Percentiles rank a stretch among this genome's conserved stretches.
phyloP scores from a whole-genome alignment of 2,797 vertebrate species.

The Molossus alvarezi region DNA sequence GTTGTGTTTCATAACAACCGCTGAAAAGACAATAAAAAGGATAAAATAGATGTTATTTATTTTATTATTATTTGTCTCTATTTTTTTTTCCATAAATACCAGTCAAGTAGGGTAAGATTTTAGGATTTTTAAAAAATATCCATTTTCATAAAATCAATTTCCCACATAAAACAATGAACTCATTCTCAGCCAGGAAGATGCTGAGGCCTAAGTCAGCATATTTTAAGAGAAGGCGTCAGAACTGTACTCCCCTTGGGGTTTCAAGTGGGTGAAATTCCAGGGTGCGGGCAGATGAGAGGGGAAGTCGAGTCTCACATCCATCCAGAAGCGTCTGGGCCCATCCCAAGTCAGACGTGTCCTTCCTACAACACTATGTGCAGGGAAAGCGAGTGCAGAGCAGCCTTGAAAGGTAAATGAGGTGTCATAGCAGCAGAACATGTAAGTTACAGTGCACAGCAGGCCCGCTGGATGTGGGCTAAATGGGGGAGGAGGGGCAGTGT shows the following conservation, averaged over 20 bases:
- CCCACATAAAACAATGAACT: neutral
- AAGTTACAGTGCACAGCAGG: too few species aligned
- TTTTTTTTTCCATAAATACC: constrained; percentile 23
- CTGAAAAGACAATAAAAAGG: neutral
- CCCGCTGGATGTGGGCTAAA: rapidly evolving
- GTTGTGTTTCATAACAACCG: neutral
- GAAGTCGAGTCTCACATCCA: neutral
- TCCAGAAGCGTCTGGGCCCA: neutral
- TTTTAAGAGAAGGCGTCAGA: neutral
- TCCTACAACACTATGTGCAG: too few species aligned
- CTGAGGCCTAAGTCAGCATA: neutral
- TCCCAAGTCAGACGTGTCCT: neutral
- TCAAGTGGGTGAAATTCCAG: neutral
- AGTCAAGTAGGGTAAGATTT: neutral
- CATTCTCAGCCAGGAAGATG: neutral
- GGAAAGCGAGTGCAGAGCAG: neutral
- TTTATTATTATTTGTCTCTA: neutral
- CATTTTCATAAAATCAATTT: constrained; percentile 27
- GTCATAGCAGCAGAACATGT: rapidly evolving
- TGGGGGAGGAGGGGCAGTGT: neutral
- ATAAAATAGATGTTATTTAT: neutral
- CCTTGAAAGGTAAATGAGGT: neutral
- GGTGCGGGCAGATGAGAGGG: neutral
- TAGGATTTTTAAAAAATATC: neutral
- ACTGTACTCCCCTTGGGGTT: neutral